Conservation (phyloP, 2,888 invertebrate genomes). For the Chorisops tibialis region DNA sequence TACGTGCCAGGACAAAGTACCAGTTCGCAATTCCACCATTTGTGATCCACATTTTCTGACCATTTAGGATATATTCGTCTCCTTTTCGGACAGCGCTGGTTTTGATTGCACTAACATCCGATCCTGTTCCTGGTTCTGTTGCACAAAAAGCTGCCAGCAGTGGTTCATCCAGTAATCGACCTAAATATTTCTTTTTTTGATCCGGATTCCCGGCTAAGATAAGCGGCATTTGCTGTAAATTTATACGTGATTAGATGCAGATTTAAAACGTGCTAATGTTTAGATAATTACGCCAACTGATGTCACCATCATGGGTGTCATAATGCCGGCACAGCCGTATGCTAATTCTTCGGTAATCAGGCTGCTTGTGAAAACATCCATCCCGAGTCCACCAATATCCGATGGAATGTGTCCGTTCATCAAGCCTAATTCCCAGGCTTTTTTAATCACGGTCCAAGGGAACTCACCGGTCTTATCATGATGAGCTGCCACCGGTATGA, state of each 20-base stretch:
- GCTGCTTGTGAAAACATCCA: slow-evolving; percentile 62
- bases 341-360: slow-evolving; percentile 69
- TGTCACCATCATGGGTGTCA: slow-evolving; percentile 67
- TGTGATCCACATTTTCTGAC: slow-evolving; percentile 97
- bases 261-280: no score
- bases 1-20: slow-evolving; percentile 86
- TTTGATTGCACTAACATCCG: slow-evolving; percentile 83
- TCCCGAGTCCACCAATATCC: slow-evolving; percentile 64
- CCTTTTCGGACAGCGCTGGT: slow-evolving; percentile 87
- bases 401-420: slow-evolving; percentile 78
- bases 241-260: no score
- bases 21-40: slow-evolving; percentile 90
- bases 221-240: slow-evolving; percentile 76
- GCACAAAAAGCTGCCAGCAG: slow-evolving; percentile 85
- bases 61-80: slow-evolving; percentile 82
- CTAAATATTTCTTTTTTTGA: slow-evolving; percentile 87
- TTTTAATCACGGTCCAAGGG: slow-evolving; percentile 86
- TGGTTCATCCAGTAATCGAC: slow-evolving; percentile 78
- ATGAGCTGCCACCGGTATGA: slow-evolving; percentile 78
- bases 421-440: slow-evolving; percentile 79
- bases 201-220: slow-evolving; percentile 76
- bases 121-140: slow-evolving; percentile 89
- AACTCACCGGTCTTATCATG: slow-evolving; percentile 83
- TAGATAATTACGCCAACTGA: slow-evolving; percentile 55
- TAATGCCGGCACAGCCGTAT: slow-evolving; percentile 72